phyloP scores from a whole-genome alignment of 1,140 invertebrate species.

The Nebria ingens region DNA sequence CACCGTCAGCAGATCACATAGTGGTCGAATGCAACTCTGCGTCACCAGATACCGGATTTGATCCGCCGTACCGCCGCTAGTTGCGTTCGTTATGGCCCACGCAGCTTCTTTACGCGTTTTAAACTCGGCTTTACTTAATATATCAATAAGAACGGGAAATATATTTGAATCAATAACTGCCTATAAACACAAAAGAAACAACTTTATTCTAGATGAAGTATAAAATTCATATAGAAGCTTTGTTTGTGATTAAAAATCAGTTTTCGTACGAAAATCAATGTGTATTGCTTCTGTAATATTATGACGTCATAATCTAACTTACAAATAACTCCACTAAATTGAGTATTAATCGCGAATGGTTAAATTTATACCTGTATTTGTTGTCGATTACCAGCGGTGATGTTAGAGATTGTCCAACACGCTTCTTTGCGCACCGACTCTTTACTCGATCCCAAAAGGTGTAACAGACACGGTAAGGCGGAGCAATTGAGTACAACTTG shows the following conservation, averaged over 20 bases:
- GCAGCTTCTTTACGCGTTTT: conserved; percentile 96
- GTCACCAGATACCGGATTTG: conserved; percentile 72
- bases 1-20: conserved; percentile 89
- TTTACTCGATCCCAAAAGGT: conserved; percentile 66
- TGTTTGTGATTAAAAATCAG: conserved; percentile 20
- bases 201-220: too few relatives aligned
- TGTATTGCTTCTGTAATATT: background rate
- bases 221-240: too few relatives aligned
- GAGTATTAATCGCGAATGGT: conserved; percentile 1
- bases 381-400: conserved; percentile 89
- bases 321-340: too few relatives aligned
- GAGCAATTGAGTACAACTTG: conserved; percentile 88
- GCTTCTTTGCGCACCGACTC: conserved; percentile 92
- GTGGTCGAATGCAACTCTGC: conserved; percentile 80
- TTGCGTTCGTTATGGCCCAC: conserved; percentile 97
- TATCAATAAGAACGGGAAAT: conserved; percentile 84
- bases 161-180: conserved; percentile 93
- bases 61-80: conserved; percentile 85
- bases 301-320: too few relatives aligned
- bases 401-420: conserved; percentile 97
- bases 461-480: conserved; percentile 74
- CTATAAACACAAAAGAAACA: too few relatives aligned
- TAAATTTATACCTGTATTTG: conserved; percentile 83
- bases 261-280: background rate
- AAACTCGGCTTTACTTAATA: conserved; percentile 85